These are phyloP conservation scores for Druon quercuslanigerum DNA, from an alignment of 1,140 invertebrate genomes.

Conservation along the genomic window DNA sequence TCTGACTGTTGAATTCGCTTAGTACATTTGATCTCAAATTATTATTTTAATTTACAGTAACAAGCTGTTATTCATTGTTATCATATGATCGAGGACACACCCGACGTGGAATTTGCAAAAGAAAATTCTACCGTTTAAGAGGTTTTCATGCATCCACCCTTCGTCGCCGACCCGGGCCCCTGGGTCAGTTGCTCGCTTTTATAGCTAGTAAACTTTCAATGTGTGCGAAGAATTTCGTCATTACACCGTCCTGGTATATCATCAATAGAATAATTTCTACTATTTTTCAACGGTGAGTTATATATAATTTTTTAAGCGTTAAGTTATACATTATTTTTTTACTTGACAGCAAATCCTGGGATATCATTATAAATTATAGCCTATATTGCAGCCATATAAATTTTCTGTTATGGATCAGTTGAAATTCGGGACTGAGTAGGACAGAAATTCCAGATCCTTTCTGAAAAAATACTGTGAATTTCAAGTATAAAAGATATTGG, in stretches of 20 bases:
- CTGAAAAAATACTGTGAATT: not conserved
- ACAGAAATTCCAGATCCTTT: no score
- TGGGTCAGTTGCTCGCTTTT: slow-evolving; percentile 60
- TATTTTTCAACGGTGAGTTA: slow-evolving; percentile 53
- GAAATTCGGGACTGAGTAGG: no score
- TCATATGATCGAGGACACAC: slow-evolving; percentile 48
- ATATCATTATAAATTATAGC: no score
- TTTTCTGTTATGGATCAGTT: no score
- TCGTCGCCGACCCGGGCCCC: slow-evolving; percentile 57
- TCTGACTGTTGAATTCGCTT: no score
- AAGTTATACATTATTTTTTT: no score
- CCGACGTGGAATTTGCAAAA: slow-evolving; percentile 57
- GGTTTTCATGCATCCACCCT: slow-evolving; percentile 41
- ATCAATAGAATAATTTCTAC: slow-evolving; percentile 53
- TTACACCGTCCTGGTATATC: slow-evolving; percentile 58
- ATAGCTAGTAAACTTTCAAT: slow-evolving; percentile 54
- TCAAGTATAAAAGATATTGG: not conserved
- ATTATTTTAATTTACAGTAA: slow-evolving; percentile 36
- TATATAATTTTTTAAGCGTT: no score
- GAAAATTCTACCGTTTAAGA: slow-evolving; percentile 54
- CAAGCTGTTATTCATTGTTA: slow-evolving; percentile 56
- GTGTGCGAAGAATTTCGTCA: slow-evolving; percentile 58
- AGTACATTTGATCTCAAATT: no score
- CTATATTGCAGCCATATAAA: no score
- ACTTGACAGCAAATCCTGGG: no score